phyloP scores from a whole-genome alignment of 2,888 invertebrate genomes.

The Mesorhabditis sp. region DNA sequence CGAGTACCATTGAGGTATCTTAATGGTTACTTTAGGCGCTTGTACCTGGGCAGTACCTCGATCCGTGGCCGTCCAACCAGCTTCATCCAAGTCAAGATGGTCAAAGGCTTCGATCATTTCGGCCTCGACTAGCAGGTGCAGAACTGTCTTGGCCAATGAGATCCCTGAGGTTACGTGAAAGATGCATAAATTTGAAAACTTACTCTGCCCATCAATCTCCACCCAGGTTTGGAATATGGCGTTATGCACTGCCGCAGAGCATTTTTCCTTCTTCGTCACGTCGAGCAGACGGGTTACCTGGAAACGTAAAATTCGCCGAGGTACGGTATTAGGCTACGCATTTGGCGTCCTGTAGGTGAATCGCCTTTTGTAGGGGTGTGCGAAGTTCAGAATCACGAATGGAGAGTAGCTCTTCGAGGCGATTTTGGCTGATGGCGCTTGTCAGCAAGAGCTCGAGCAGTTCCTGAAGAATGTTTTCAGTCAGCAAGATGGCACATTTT shows the following conservation, averaged over 20 bases:
- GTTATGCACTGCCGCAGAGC: not conserved
- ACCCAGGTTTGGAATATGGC: not conserved
- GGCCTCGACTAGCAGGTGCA: not conserved
- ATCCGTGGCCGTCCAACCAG: not conserved
- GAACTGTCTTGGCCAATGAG: not conserved
- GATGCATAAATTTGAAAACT: not conserved
- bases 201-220: not conserved
- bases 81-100: not conserved
- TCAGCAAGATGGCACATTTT: not conserved
- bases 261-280: not conserved
- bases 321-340: not conserved
- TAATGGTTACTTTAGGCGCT: not conserved
- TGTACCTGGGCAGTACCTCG: not conserved
- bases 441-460: not conserved
- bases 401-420: not conserved
- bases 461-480: not conserved
- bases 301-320: not conserved
- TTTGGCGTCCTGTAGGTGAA: not conserved
- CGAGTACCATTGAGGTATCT: not conserved
- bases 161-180: not conserved
- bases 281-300: not conserved
- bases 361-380: not conserved
- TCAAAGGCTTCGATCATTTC: slow-evolving; percentile 1
- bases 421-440: not conserved
- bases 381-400: not conserved